Evolutionary conservation across 2,113 vertebrate genomes (phyloP), one percentile per base, ranked within the genome.

Genomic region (Pimephales promelas): DNA sequence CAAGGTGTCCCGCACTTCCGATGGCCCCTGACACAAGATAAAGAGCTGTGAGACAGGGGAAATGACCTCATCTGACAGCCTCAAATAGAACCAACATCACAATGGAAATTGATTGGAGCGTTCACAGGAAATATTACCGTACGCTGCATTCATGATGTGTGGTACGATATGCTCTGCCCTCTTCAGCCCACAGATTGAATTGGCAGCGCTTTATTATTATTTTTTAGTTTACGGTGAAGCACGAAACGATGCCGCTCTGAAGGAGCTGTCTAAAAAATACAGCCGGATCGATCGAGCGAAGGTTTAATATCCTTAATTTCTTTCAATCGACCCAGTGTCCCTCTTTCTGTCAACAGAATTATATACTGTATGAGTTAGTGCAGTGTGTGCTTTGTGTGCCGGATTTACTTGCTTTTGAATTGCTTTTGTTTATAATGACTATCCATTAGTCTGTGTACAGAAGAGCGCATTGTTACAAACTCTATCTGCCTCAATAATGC

Each of bases 11-110:
- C 87, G 92, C 88, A 90, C 92, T 94, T 94, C 94, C 95, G 93
- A 95, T 94, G 91, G 90, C 89, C 94, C 92, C 93, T 92, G 95
- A 95, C 88, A 92, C 93, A 95, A 93, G 88, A 95, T 95, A 94
- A 96, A 96, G 93, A 95, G 95, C 90, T 90, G 90, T 88, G 90
- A 92, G 92, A 93, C 82, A 75, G 88, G 93, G 89, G 88, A 92
- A 87, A 93, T 62, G 88, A 95, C 90, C 92, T 85, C 24, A 89
- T 88, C 90, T 95, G 95, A 95, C 94, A 94, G 93, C 66, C 85
- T 91, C 90, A 91, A 89, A 93, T 92, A 93, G 92, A 94, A 93
- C 94, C 81, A 54, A 11, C 43, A 10, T 71, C 71, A 81, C 84
- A 77, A 84, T 93, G 91, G 92, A 94, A 94, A 95, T 93, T 92